Percentiles rank a stretch among this genome's conserved stretches.
Conservation (phyloP, 2,797 vertebrate species). For the Hirundo rustica region DNA sequence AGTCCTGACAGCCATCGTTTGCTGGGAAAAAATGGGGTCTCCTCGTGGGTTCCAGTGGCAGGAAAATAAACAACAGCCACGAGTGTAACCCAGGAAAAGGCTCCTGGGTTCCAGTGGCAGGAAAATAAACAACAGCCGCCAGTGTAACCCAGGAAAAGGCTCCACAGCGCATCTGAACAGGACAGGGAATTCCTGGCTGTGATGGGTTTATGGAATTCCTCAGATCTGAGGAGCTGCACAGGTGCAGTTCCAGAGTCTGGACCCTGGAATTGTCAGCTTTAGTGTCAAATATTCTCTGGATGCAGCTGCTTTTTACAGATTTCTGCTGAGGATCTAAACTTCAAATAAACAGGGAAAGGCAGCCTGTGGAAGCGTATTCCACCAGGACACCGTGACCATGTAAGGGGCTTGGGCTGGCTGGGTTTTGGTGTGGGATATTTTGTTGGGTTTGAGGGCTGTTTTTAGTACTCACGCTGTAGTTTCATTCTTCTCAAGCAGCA, state of each 20-base stretch:
- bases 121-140: not conserved
- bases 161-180: not conserved
- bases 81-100: not conserved
- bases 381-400: not conserved
- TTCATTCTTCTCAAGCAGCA: not conserved
- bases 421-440: not conserved
- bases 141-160: not conserved
- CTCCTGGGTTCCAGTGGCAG: not conserved
- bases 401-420: not conserved
- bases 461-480: not conserved
- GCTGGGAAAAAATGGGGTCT: not conserved
- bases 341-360: not conserved
- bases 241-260: fast-evolving
- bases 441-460: fast-evolving
- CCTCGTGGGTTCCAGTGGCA: not conserved
- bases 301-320: not conserved
- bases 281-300: not conserved
- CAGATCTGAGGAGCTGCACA: fast-evolving
- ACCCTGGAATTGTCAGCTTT: not conserved
- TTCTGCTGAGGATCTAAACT: not conserved
- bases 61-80: not conserved
- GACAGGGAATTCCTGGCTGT: not conserved
- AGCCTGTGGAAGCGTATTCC: not conserved
- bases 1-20: not conserved
- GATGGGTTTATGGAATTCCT: not conserved